Evolutionary conservation across 2,797 vertebrate species (phyloP).

Genomic region (Monodelphis domestica): DNA sequence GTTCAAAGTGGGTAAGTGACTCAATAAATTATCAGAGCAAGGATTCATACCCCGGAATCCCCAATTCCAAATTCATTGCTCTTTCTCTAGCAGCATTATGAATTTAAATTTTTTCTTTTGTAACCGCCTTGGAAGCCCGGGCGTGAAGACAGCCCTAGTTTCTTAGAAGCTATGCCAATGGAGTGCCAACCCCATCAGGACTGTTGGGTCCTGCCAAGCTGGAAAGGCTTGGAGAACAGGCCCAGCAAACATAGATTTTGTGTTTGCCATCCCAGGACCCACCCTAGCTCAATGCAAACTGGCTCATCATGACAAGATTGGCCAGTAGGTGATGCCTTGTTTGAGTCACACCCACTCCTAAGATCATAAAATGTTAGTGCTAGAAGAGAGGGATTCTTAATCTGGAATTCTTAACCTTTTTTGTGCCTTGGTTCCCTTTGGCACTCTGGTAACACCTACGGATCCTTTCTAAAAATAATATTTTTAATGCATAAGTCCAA

Average conservation of each 20-base stretch:
- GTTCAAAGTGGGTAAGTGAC: not conserved
- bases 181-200: not conserved
- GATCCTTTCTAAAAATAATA: not conserved
- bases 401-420: not conserved
- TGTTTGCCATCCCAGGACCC: not conserved
- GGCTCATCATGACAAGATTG: not conserved
- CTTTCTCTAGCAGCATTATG: not conserved
- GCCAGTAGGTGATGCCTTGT: not conserved
- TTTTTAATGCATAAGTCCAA: not conserved
- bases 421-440: not conserved
- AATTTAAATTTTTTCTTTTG: not conserved
- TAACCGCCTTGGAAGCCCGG: not conserved
- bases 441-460: not conserved
- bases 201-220: not conserved
- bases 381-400: not conserved
- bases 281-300: not conserved
- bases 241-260: not conserved
- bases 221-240: not conserved
- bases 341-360: not conserved
- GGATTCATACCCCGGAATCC: not conserved
- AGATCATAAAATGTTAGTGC: not conserved
- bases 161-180: not conserved
- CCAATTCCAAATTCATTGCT: not conserved
- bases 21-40: not conserved
- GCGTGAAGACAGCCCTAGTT: not conserved